phyloP scores from a whole-genome alignment of 2,888 invertebrate species.

The Diadegma fenestrale region DNA sequence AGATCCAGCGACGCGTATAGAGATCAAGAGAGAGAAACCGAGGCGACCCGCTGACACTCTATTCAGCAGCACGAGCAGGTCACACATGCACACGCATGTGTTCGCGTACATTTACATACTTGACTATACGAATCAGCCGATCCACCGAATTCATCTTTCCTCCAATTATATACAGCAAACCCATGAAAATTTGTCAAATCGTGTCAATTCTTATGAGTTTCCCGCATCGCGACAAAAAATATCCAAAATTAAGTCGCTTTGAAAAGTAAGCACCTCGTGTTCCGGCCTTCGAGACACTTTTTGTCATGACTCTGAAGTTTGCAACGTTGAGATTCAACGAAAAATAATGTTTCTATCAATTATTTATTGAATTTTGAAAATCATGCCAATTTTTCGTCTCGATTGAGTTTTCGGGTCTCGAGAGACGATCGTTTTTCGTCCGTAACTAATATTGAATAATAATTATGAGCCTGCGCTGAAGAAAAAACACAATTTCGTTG shows the following conservation, averaged over 20 bases:
- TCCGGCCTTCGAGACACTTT: constrained; percentile 9
- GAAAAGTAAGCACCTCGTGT: neutral
- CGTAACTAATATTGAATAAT: too few species aligned
- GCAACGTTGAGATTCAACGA: too few species aligned
- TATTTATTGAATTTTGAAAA: too few species aligned
- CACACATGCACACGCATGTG: constrained; percentile 4
- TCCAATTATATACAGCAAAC: neutral
- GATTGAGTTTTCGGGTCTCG: too few species aligned
- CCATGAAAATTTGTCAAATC: neutral
- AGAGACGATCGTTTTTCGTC: too few species aligned
- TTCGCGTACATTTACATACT: constrained; percentile 13
- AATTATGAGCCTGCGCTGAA: too few species aligned
- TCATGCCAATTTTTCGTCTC: too few species aligned
- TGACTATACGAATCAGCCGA: neutral
- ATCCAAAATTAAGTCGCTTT: neutral
- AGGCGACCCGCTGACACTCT: constrained; percentile 58
- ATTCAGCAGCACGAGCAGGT: constrained; percentile 8
- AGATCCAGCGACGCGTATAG: neutral
- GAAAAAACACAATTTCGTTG: too few species aligned
- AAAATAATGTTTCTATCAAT: too few species aligned
- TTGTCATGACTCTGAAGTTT: too few species aligned
- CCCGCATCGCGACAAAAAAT: neutral
- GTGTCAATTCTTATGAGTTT: neutral
- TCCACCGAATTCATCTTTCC: neutral
- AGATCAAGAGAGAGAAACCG: constrained; percentile 2